Conservation (phyloP, 2,797 vertebrate species). For the Cyprinodon diabolis region DNA sequence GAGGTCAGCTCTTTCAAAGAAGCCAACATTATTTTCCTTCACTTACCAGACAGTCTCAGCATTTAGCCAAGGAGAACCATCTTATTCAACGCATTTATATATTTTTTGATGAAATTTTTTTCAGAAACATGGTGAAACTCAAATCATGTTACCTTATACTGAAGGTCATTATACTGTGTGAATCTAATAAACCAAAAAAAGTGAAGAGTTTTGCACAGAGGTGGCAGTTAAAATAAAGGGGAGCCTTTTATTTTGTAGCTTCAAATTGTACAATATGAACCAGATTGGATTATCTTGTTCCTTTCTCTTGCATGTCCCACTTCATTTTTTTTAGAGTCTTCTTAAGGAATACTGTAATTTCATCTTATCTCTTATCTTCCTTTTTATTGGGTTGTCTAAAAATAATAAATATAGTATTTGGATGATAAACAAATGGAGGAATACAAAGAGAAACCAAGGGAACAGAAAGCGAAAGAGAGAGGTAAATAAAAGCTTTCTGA, state of each 20-base stretch:
- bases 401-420: conserved; percentile 34
- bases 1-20: background rate
- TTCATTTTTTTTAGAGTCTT: conserved; percentile 31
- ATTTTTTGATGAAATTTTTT: background rate
- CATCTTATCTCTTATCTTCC: conserved; percentile 8
- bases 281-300: conserved; percentile 54
- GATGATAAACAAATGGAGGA: conserved; percentile 55
- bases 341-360: background rate
- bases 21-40: background rate
- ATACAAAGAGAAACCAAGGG: conserved; percentile 37
- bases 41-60: background rate
- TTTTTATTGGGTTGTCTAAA: conserved; percentile 19
- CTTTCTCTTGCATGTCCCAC: conserved; percentile 33
- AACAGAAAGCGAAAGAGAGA: conserved; percentile 19
- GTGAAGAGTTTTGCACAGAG: conserved; percentile 1
- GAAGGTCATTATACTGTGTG: background rate
- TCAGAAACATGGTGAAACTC: background rate
- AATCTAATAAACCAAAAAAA: background rate
- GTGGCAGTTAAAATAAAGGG: conserved; percentile 13
- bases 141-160: background rate
- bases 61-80: background rate
- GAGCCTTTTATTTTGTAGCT: conserved; percentile 59
- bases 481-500: conserved; percentile 66
- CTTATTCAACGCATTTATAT: background rate
- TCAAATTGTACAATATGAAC: conserved; percentile 56